phyloP scores from a whole-genome alignment of 2,797 vertebrate genomes.

The Poecilia gillii region DNA sequence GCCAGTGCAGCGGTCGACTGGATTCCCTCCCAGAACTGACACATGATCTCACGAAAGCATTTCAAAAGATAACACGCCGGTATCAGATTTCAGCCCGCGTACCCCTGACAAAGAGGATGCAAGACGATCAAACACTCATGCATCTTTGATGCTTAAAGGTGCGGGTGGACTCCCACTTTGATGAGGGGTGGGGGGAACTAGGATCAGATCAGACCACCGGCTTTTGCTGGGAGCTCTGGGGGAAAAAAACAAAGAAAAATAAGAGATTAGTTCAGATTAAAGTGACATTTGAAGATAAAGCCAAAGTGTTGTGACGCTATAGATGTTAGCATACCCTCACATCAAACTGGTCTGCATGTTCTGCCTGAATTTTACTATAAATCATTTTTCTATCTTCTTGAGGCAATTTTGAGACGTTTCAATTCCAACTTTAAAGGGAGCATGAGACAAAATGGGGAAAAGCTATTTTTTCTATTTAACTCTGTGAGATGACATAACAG shows the following conservation, averaged over 20 bases:
- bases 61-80: conserved; percentile 49
- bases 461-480: not conserved
- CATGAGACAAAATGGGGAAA: not conserved
- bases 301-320: not conserved
- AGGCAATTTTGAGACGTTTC: conserved; percentile 5
- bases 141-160: conserved; percentile 72
- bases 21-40: conserved; percentile 38
- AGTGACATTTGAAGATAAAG: conserved; percentile 29
- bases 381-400: not conserved
- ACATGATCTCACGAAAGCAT: conserved; percentile 57
- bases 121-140: conserved; percentile 56
- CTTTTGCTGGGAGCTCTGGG: conserved; percentile 52
- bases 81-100: conserved; percentile 62
- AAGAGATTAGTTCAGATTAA: conserved; percentile 38
- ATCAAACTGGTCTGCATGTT: not conserved
- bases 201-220: conserved; percentile 52
- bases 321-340: not conserved
- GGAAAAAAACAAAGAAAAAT: conserved; percentile 44
- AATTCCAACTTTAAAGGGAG: not conserved
- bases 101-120: conserved; percentile 39
- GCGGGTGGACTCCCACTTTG: conserved; percentile 73
- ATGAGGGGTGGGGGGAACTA: conserved; percentile 45
- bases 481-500: not conserved
- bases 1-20: conserved; percentile 13
- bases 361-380: conserved; percentile 5